phyloP scores from a whole-genome alignment of 2,797 vertebrate species.

The Galagoides demidoff region DNA sequence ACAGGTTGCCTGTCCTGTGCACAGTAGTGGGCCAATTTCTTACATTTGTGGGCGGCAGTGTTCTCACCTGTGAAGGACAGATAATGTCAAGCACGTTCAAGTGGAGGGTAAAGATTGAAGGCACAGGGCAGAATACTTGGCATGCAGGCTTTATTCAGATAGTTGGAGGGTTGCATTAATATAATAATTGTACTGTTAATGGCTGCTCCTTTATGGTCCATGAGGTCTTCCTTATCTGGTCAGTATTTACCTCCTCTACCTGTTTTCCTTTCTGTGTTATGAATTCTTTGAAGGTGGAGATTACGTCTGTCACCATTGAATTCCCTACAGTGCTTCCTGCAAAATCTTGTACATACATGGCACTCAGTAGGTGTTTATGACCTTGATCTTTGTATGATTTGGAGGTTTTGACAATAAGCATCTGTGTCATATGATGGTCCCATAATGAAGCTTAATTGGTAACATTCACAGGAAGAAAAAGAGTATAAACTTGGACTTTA shows the following conservation, averaged over 20 bases:
- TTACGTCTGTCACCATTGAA: neutral
- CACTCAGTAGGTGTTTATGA: constrained; percentile 34
- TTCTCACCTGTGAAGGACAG: neutral
- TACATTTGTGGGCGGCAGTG: neutral
- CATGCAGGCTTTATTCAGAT: neutral
- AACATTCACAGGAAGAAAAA: constrained; percentile 52
- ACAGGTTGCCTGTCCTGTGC: neutral
- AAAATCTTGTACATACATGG: neutral
- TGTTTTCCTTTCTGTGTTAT: constrained; percentile 2
- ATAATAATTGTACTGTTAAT: neutral
- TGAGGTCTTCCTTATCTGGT: neutral
- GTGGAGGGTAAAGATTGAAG: neutral
- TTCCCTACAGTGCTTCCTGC: neutral
- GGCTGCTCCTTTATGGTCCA: neutral
- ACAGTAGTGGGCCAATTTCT: neutral
- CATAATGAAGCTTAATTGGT: constrained; percentile 35
- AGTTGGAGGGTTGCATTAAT: neutral
- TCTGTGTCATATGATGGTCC: neutral
- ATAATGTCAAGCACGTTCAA: neutral
- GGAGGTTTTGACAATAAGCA: neutral
- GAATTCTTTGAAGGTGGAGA: constrained; percentile 20
- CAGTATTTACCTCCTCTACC: neutral
- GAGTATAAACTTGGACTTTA: neutral
- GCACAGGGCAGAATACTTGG: neutral
- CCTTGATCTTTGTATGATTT: constrained; percentile 19